These are phyloP conservation scores for Calliphora vicina DNA, from an alignment of 1,140 invertebrate genomes.

Conservation along the genomic window DNA sequence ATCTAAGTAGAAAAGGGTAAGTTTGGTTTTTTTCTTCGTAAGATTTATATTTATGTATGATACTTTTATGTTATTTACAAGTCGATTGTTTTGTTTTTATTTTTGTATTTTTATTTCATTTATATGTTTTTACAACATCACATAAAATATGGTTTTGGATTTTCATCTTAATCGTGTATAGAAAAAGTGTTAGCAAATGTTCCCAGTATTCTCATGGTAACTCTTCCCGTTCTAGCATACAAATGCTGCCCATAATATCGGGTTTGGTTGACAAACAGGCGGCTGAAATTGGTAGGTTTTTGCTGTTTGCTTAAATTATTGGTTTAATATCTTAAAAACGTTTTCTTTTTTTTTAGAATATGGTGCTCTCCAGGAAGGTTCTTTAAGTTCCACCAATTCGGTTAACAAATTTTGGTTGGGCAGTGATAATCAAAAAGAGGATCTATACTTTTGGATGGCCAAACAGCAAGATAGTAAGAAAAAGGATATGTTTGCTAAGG, in stretches of 20 bases:
- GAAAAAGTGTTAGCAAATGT: slow-evolving; percentile 55
- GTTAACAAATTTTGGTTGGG: slow-evolving; percentile 65
- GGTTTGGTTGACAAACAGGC: slow-evolving; percentile 61
- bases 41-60: no score
- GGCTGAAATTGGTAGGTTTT: slow-evolving; percentile 55
- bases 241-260: slow-evolving; percentile 63
- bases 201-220: slow-evolving; percentile 62
- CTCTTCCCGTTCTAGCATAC: slow-evolving; percentile 63
- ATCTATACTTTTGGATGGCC: slow-evolving; percentile 95
- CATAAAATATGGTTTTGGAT: not conserved
- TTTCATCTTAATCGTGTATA: not conserved
- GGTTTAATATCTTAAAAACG: not conserved
- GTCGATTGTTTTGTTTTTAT: no score
- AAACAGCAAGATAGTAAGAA: slow-evolving; percentile 81
- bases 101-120: no score
- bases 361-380: slow-evolving; percentile 77
- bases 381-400: slow-evolving; percentile 65
- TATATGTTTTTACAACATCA: no score
- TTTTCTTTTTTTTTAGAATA: slow-evolving; percentile 67
- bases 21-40: slow-evolving; percentile 39
- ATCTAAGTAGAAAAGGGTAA: slow-evolving; percentile 57
- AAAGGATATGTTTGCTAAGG: slow-evolving; percentile 50
- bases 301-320: not conserved
- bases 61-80: no score
- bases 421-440: slow-evolving; percentile 72